phyloP scores from a whole-genome alignment of 1,140 invertebrate genomes.

The Sycophaga agraensis region DNA sequence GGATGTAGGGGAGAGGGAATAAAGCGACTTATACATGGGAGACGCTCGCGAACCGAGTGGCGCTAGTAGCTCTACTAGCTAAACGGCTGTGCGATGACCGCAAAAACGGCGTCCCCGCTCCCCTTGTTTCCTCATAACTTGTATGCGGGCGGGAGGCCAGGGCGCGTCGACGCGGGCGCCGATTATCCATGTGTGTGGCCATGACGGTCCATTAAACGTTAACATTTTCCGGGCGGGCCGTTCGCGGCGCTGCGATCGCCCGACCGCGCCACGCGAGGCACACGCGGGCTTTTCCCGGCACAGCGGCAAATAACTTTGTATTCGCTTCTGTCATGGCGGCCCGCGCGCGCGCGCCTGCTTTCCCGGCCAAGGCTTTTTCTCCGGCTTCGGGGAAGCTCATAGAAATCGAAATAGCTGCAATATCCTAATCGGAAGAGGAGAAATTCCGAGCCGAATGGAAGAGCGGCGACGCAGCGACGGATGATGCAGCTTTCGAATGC shows the following conservation, averaged over 20 bases:
- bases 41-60: not conserved
- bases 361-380: too few relatives aligned
- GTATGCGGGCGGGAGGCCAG: too few relatives aligned
- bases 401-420: too few relatives aligned
- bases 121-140: slow-evolving; percentile 4
- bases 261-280: slow-evolving; percentile 1
- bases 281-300: not conserved
- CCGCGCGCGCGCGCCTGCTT: not conserved
- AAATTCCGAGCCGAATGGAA: too few relatives aligned
- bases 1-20: not conserved
- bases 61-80: not conserved
- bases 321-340: not conserved
- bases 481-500: too few relatives aligned
- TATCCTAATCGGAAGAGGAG: too few relatives aligned
- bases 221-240: slow-evolving; percentile 19
- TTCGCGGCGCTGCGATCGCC: too few relatives aligned
- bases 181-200: not conserved
- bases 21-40: not conserved
- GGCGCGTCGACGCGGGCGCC: not conserved
- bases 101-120: too few relatives aligned
- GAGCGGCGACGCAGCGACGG: too few relatives aligned
- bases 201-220: slow-evolving; percentile 10
- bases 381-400: too few relatives aligned
- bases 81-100: slow-evolving; percentile 1
- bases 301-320: too few relatives aligned